A percentile compares a stretch with the other conserved stretches of the same genome.
Evolutionary conservation across 2,113 vertebrate species (phyloP).

Genomic region (Kryptolebias marmoratus): DNA sequence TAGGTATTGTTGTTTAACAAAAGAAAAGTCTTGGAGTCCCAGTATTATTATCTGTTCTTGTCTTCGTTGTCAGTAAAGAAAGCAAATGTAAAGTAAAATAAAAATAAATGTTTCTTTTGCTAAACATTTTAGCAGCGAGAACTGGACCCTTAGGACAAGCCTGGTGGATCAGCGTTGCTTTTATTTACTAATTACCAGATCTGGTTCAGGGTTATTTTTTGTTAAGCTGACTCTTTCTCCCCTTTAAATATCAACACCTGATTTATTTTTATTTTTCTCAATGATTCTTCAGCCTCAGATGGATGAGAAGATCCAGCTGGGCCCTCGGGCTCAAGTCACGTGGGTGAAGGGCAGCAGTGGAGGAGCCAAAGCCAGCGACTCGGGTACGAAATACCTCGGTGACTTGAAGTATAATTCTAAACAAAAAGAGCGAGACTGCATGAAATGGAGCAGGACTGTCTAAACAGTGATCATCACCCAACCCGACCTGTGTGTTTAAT

Average conservation of each 20-base stretch:
- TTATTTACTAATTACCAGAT: not conserved
- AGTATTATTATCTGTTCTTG: not conserved
- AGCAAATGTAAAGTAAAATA: not conserved
- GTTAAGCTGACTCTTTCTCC: not conserved
- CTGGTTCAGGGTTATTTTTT: not conserved
- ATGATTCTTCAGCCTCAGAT: slow-evolving; percentile 87
- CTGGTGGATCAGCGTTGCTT: not conserved
- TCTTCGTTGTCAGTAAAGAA: not conserved
- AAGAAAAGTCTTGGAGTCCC: not conserved
- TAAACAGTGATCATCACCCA: no score
- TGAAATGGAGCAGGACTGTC: no score
- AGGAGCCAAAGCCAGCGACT: slow-evolving; percentile 94
- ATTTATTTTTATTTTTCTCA: not conserved
- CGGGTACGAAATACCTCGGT: slow-evolving; percentile 80
- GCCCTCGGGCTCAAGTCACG: slow-evolving; percentile 94
- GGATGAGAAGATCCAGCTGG: slow-evolving; percentile 98
- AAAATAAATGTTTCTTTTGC: not conserved
- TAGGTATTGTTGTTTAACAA: slow-evolving; percentile 21
- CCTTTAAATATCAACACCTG: not conserved
- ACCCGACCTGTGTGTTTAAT: no score
- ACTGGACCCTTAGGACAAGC: no score
- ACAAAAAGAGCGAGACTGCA: not conserved
- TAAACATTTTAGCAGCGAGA: not conserved
- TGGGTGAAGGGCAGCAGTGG: slow-evolving; percentile 99
- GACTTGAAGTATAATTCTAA: not conserved